These are phyloP conservation scores for Lophura nycthemera DNA, from an alignment of 2,113 vertebrate genomes.

Conservation along the genomic window DNA sequence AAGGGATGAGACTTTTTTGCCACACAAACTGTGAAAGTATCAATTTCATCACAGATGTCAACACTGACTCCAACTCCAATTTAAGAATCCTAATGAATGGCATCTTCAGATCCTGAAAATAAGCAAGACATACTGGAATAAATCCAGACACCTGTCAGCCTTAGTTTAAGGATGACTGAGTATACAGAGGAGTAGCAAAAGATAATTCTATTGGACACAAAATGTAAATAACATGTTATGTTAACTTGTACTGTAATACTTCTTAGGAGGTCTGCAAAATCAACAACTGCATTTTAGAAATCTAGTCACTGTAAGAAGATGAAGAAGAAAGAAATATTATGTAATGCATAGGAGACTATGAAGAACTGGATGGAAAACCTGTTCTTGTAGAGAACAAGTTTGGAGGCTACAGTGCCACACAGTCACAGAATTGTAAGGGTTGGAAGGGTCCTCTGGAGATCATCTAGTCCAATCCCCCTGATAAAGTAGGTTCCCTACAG, in stretches of 20 bases:
- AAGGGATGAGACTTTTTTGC: not conserved
- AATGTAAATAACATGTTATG: not conserved
- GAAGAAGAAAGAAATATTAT: not conserved
- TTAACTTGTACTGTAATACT: not conserved
- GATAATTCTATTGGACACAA: not conserved
- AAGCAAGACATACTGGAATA: not conserved
- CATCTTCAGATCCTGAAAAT: not conserved
- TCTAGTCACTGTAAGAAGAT: not conserved
- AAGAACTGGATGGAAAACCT: not conserved
- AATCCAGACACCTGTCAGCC: not conserved
- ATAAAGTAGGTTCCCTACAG: no score
- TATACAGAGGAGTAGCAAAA: not conserved
- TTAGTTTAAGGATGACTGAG: not conserved
- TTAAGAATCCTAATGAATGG: not conserved
- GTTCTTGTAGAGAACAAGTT: not conserved
- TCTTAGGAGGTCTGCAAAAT: not conserved
- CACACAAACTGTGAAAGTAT: not conserved
- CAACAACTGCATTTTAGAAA: not conserved
- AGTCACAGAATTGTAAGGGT: no score
- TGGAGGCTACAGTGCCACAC: not conserved
- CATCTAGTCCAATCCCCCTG: no score
- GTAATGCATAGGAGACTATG: not conserved
- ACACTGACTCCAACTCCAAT: not conserved
- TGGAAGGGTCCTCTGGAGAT: no score
- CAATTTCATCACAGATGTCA: not conserved